Evolutionary conservation across 2,888 invertebrate species (phyloP).

Genomic region (Vanessa cardui): DNA sequence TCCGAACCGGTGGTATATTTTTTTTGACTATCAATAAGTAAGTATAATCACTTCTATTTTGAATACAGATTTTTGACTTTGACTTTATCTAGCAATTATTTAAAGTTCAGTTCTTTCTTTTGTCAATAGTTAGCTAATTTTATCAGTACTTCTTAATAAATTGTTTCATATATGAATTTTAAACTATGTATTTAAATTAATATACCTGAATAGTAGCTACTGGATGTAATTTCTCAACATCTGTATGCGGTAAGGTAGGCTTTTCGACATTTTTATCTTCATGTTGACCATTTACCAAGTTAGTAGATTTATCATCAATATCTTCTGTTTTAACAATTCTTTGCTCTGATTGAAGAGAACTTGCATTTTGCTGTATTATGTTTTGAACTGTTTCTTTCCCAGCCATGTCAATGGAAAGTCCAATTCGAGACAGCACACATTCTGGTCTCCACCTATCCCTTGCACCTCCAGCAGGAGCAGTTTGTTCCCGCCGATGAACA

Average conservation of each 20-base stretch:
- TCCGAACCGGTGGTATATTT: no score
- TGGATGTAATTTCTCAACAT: constrained; percentile 72
- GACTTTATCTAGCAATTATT: no score
- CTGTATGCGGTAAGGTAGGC: constrained; percentile 46
- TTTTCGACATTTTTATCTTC: constrained; percentile 49
- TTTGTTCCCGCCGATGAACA: constrained; percentile 82
- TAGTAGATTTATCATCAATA: constrained; percentile 46
- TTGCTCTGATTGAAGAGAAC: constrained; percentile 52
- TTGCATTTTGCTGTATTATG: constrained; percentile 65
- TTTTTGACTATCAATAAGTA: no score
- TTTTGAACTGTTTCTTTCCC: constrained; percentile 81
- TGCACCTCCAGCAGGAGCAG: constrained; percentile 81
- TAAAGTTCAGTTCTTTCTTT: no score
- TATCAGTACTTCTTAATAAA: no score
- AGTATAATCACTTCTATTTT: no score
- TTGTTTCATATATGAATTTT: no score
- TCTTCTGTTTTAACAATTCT: constrained; percentile 46
- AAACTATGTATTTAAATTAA: no score
- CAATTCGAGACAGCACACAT: constrained; percentile 90
- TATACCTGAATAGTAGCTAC: constrained; percentile 80
- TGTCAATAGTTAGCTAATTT: no score
- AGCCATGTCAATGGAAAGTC: constrained; percentile 90
- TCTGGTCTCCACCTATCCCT: constrained; percentile 92
- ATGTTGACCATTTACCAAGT: constrained; percentile 60
- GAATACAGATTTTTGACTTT: no score